These are phyloP conservation scores for Cassiopea andromeda DNA, from an alignment of 30 jellyfish, hydroid and myxozoan species.

Conservation along the genomic window DNA sequence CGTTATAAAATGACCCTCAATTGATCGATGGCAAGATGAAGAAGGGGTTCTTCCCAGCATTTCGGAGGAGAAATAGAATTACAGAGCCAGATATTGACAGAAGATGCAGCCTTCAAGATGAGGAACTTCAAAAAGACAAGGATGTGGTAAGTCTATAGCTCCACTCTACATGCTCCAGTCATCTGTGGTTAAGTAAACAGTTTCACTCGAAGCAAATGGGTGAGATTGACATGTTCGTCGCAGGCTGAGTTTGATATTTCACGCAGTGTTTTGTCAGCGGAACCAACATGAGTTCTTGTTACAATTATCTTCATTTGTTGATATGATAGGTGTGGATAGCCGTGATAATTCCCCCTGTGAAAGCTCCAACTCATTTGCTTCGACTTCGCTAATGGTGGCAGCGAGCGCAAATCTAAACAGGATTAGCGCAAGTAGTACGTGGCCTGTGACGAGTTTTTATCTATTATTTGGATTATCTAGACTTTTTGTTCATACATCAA, in stretches of 20 bases:
- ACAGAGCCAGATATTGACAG: background rate
- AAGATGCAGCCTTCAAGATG: background rate
- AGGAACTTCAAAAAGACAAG: background rate
- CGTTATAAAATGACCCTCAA: too few species aligned
- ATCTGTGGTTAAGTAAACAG: too few species aligned
- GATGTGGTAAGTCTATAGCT: background rate
- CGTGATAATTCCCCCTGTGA: background rate
- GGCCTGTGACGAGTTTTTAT: background rate
- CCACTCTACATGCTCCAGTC: background rate
- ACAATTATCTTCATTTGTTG: conserved; percentile 31
- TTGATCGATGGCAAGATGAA: background rate
- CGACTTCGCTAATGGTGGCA: background rate
- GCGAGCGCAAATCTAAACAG: background rate
- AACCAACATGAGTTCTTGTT: conserved; percentile 36
- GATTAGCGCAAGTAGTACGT: background rate
- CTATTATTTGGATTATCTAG: conserved; percentile 3
- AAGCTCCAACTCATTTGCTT: background rate
- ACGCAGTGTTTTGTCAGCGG: conserved; percentile 18
- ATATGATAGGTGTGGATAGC: conserved; percentile 50
- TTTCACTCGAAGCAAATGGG: background rate
- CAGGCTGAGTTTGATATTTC: conserved; percentile 23
- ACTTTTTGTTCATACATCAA: background rate
- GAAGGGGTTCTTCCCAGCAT: conserved; percentile 20
- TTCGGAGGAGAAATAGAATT: conserved; percentile 13
- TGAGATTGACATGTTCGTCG: background rate